phyloP scores from a whole-genome alignment of 2,888 invertebrate species.

The Nephrotoma guestfalica region DNA sequence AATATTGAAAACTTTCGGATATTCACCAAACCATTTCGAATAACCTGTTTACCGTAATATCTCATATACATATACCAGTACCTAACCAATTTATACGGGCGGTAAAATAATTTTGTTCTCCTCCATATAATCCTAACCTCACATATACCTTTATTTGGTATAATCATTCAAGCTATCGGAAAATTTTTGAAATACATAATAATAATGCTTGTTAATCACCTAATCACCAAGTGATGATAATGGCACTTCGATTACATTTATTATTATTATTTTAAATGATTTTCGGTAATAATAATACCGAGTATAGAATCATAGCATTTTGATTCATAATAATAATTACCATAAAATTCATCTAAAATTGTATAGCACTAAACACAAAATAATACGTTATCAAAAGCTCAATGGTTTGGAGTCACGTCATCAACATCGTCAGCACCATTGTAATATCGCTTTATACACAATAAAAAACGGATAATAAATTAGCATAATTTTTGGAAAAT shows the following conservation, averaged over 20 bases:
- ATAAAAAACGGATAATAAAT: background rate
- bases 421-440: background rate
- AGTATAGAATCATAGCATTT: background rate
- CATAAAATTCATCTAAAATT: background rate
- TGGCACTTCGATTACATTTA: background rate
- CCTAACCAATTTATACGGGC: background rate
- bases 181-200: background rate
- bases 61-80: background rate
- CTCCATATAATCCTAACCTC: background rate
- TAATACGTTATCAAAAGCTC: background rate
- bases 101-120: background rate
- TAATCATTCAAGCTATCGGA: background rate
- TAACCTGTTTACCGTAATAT: background rate
- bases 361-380: background rate
- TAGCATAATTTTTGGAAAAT: background rate
- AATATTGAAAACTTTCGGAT: background rate
- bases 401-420: background rate
- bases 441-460: background rate
- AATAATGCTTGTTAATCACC: background rate
- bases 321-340: background rate
- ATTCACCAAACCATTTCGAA: background rate
- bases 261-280: background rate
- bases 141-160: background rate
- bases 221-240: background rate
- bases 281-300: background rate